These are phyloP conservation scores for Brienomyrus brachyistius DNA, from an alignment of 2,113 vertebrate genomes.

Conservation along the genomic window DNA sequence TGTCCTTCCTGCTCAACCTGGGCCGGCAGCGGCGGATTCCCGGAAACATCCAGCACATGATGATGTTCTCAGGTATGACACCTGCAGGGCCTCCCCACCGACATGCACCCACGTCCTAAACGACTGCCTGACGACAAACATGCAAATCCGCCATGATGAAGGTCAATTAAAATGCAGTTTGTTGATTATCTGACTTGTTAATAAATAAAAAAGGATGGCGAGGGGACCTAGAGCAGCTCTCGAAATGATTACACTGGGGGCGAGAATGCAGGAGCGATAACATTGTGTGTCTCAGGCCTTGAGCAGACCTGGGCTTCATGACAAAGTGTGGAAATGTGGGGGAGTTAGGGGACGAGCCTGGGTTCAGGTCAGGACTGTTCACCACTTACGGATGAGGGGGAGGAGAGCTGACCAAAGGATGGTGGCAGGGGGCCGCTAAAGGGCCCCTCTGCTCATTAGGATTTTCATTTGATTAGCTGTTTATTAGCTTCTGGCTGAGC, in stretches of 20 bases:
- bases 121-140: not conserved
- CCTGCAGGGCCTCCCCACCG: not conserved
- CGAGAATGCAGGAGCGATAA: not conserved
- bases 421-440: not conserved
- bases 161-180: not conserved
- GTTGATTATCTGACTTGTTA: not conserved
- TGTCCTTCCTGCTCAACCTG: slow-evolving; percentile 75
- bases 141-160: not conserved
- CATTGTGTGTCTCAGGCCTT: not conserved
- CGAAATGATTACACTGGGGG: not conserved
- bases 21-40: slow-evolving; percentile 68
- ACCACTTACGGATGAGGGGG: not conserved
- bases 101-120: not conserved
- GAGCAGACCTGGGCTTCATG: not conserved
- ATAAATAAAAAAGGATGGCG: not conserved
- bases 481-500: not conserved
- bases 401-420: not conserved
- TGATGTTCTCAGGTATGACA: slow-evolving; percentile 79
- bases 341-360: not conserved
- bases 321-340: not conserved
- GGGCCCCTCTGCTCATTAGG: not conserved
- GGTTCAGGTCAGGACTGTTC: not conserved
- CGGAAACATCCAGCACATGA: slow-evolving; percentile 71
- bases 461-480: not conserved
- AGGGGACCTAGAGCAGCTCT: not conserved